Evolutionary conservation across 2,113 vertebrate species (phyloP).

Genomic region (Casuarius casuarius): DNA sequence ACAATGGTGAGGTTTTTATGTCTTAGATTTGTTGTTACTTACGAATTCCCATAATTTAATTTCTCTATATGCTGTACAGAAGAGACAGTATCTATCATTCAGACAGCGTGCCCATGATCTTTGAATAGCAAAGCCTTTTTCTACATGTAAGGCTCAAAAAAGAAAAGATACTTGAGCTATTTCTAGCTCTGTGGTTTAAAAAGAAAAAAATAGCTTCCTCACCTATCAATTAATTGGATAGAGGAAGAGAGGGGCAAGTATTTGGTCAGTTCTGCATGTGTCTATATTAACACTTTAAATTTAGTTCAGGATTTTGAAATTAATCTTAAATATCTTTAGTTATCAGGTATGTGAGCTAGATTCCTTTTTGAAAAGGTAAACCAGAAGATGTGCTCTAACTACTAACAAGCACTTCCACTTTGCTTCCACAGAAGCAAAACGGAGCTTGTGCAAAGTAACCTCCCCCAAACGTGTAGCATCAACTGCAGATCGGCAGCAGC

Average conservation of each 20-base stretch:
- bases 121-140: background rate
- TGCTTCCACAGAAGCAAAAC: background rate
- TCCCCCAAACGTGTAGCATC: rapidly evolving
- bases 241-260: background rate
- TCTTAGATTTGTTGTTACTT: background rate
- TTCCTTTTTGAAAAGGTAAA: background rate
- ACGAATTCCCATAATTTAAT: background rate
- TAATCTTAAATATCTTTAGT: background rate
- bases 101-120: background rate
- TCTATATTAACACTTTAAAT: background rate
- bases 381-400: background rate
- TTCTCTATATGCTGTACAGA: background rate
- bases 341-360: rapidly evolving
- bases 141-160: background rate
- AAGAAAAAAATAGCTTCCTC: background rate
- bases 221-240: background rate
- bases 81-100: background rate
- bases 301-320: background rate
- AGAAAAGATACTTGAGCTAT: background rate
- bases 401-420: background rate
- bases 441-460: background rate
- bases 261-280: background rate
- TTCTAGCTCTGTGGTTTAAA: background rate
- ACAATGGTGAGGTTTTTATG: background rate
- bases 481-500: rapidly evolving